phyloP scores from a whole-genome alignment of 2,888 invertebrate genomes.

The Melanchra persicariae region DNA sequence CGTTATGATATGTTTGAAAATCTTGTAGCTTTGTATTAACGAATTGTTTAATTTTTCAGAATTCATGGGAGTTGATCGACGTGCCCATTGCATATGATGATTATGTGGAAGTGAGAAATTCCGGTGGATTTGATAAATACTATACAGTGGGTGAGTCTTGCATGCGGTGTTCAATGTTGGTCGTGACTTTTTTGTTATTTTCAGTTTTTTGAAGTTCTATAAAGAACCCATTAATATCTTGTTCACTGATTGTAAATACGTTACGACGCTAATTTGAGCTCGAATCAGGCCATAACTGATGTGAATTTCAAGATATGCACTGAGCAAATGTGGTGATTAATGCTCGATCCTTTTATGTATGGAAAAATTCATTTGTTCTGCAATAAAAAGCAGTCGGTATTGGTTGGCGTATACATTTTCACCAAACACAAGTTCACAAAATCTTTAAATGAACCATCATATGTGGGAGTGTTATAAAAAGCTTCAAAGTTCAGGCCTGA shows the following conservation, averaged over 20 bases:
- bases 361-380: not conserved
- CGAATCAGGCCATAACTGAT: not conserved
- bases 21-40: conserved; percentile 27
- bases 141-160: conserved; percentile 85
- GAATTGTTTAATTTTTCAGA: conserved; percentile 82
- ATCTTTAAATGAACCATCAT: not conserved
- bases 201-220: conserved; percentile 1
- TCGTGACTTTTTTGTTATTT: conserved; percentile 4
- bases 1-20: not conserved
- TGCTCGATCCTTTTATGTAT: not conserved
- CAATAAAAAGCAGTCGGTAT: not conserved
- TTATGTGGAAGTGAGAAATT: conserved; percentile 89
- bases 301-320: not conserved
- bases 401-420: not conserved
- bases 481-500: conserved; percentile 27
- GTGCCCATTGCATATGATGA: conserved; percentile 81
- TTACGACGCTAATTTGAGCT: not conserved
- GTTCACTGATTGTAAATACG: conserved; percentile 10
- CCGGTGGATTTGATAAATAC: conserved; percentile 92
- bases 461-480: conserved; percentile 15
- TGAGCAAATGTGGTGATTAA: not conserved
- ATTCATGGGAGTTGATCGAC: conserved; percentile 91
- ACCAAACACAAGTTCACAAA: not conserved
- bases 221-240: not conserved
- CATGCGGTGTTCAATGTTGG: conserved; percentile 47